phyloP scores from a whole-genome alignment of 2,113 vertebrate genomes.

The Elanus axillaris region DNA sequence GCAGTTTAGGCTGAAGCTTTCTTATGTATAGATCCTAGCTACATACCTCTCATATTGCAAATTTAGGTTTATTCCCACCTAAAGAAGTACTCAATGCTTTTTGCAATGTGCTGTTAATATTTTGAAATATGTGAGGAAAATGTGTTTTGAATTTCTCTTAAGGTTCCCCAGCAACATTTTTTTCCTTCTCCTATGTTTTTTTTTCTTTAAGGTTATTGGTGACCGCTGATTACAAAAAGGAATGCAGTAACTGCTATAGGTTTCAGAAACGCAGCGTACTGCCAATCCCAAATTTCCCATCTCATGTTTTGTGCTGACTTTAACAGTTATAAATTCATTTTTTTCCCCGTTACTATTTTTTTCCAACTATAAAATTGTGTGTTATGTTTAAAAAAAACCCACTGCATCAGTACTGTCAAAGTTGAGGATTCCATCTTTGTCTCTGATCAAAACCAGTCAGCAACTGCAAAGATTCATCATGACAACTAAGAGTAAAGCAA shows the following conservation, averaged over 20 bases:
- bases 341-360: background rate
- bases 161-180: background rate
- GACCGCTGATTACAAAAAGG: background rate
- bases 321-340: background rate
- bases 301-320: constrained; percentile 43
- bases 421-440: background rate
- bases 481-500: background rate
- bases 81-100: background rate
- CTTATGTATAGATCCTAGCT: background rate
- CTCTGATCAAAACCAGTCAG: background rate
- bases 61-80: background rate
- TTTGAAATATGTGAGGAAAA: background rate
- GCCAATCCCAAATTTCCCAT: constrained; percentile 31
- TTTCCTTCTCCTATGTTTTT: background rate
- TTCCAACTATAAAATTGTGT: background rate
- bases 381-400: background rate
- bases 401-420: background rate
- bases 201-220: background rate
- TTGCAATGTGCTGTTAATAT: background rate
- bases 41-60: background rate
- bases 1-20: background rate
- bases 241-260: constrained; percentile 35
- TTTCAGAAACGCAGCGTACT: constrained; percentile 1
- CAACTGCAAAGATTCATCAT: background rate
- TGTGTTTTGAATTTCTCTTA: background rate